Base-by-base conservation (phyloP, 2,113 vertebrate genomes). In the Sorex araneus region DNA sequence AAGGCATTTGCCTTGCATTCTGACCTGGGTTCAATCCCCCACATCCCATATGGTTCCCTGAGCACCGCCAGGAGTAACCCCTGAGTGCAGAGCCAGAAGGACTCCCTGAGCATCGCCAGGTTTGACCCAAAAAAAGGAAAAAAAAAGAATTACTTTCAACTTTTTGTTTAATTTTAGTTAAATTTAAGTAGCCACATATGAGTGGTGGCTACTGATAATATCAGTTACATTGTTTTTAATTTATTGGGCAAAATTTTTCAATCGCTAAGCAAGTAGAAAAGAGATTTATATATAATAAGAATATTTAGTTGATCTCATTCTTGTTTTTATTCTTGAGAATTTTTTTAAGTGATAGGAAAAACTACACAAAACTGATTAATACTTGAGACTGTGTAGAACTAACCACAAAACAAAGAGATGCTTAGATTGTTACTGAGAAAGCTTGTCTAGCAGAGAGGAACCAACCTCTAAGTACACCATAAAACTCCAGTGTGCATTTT, bases 101-200 rank as follows among this genome's bases (percentile, higher is more conserved):
- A 40, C 3, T 40, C 40, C 40, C 40, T 40, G 40, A 40, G 40
- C 40, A 40, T 40, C 40, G 7, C 40, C 40, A 40, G 40, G 7
- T 40, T 3, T 40, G 40, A 40, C 40, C 40, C 40, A 40, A 40
- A 40, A 40, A 40, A 40, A 40, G 7, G 7, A 40, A 40, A 40
- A 40, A 40, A 63, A 45, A 86, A 80, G n/a, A 69, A 5, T 1
- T 77, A 8, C 36, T 60, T 45, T 85, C 82, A 50, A 50, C 84
- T 7, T 9, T 78, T 80, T 81, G 32, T 66, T 50, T 64, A 67
- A 50, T 75, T 47, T 87, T 91, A 32, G 34, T 84, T 93, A 66
- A 80, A 57, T 71, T 45, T 81, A 78, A 81, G 71, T 2, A 79
- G 47, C 60, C 10, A 85, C 0, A 50, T 3, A 25, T 19, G 28